Evolutionary conservation across 2,797 vertebrate species (phyloP).

Genomic region (Syngnathus acus): DNA sequence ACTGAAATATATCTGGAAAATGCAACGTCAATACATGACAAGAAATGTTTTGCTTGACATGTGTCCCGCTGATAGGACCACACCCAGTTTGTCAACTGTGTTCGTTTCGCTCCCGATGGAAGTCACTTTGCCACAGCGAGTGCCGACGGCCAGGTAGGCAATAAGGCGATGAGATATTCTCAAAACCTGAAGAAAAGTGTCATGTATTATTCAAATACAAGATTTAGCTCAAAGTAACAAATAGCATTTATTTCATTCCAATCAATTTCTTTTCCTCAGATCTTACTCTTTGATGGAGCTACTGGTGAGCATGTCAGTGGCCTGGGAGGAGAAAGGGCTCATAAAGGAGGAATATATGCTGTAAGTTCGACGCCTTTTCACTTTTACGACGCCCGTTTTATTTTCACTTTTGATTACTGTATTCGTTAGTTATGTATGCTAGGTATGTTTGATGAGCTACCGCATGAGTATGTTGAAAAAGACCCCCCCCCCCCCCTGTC

Average conservation of each 20-base stretch:
- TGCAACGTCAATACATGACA: too few species aligned
- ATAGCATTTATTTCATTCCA: neutral
- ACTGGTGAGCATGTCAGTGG: conserved; percentile 71
- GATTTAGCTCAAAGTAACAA: neutral
- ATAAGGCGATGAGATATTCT: neutral
- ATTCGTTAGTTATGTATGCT: neutral
- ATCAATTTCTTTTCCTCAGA: conserved; percentile 60
- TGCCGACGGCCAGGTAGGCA: conserved; percentile 84
- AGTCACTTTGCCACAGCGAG: conserved; percentile 79
- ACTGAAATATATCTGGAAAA: neutral
- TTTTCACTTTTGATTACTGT: neutral
- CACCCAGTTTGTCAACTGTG: conserved; percentile 87
- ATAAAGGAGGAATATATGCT: conserved; percentile 90
- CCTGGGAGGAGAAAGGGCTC: conserved; percentile 83
- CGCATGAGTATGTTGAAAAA: neutral
- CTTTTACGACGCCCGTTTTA: neutral
- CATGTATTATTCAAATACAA: neutral
- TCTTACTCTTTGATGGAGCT: conserved; percentile 83
- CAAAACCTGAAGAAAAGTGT: neutral
- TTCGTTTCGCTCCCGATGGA: conserved; percentile 90
- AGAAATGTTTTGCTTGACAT: neutral
- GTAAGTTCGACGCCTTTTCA: conserved; percentile 70
- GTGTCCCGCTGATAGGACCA: conserved; percentile 71
- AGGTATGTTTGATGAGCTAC: neutral
- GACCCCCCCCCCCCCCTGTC: too few species aligned